These are phyloP conservation scores for Capromys pilorides DNA, from an alignment of 2,797 vertebrate species.

Conservation along the genomic window DNA sequence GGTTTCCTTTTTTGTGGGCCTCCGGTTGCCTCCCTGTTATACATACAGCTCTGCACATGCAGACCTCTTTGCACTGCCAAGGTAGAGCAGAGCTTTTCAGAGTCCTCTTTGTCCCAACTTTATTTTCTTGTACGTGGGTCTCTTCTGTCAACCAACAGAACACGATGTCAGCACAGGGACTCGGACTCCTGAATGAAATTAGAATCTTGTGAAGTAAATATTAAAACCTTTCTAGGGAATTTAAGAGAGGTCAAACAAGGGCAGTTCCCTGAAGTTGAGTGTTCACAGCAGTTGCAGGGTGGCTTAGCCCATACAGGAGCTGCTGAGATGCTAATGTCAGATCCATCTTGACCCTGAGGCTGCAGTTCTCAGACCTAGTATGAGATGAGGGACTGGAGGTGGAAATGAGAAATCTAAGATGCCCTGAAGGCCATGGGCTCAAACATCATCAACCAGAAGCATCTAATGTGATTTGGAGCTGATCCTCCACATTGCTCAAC, in stretches of 20 bases:
- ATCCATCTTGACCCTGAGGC: neutral
- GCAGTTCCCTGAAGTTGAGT: neutral
- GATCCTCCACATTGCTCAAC: neutral
- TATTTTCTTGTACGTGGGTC: neutral
- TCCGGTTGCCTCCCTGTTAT: neutral
- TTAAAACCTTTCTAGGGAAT: neutral
- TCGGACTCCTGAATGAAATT: neutral
- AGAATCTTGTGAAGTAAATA: neutral
- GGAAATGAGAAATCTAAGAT: neutral
- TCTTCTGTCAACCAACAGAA: neutral
- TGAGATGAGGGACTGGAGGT: neutral
- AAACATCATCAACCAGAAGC: neutral
- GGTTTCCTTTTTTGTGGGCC: neutral
- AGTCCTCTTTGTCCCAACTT: neutral
- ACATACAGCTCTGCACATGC: neutral
- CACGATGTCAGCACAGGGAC: neutral
- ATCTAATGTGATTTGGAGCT: neutral
- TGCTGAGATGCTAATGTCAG: neutral
- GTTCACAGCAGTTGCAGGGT: neutral
- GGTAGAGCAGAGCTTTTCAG: neutral
- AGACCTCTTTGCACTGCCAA: neutral
- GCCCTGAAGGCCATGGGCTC: neutral
- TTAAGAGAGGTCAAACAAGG: neutral
- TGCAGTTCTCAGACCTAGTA: neutral
- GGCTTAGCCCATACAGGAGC: neutral